Percentiles rank a stretch among this genome's conserved stretches.
These are phyloP conservation scores for Timema podura DNA, from an alignment of 2,888 invertebrate species.

Conservation along the genomic window DNA sequence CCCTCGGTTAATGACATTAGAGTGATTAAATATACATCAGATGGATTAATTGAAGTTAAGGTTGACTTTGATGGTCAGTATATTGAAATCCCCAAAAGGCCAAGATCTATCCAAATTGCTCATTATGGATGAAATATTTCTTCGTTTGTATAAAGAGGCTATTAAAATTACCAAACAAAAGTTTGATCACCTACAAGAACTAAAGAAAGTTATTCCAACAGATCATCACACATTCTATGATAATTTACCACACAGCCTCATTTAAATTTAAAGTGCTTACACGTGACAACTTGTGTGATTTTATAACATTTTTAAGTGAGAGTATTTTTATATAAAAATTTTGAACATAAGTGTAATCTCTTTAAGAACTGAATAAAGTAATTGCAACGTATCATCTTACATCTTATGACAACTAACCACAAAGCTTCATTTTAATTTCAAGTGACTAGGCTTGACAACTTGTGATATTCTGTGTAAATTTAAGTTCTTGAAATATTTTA, in stretches of 20 bases:
- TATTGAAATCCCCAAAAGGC: not conserved
- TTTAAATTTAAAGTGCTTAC: too few relatives aligned
- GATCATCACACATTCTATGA: not conserved
- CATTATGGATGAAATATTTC: slow-evolving; percentile 1
- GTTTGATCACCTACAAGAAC: not conserved
- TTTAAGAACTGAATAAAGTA: too few relatives aligned
- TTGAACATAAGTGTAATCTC: too few relatives aligned
- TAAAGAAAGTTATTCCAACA: not conserved
- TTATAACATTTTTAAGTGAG: too few relatives aligned
- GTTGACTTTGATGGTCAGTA: not conserved
- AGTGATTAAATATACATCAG: not conserved
- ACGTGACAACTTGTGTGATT: too few relatives aligned
- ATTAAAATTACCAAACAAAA: not conserved
- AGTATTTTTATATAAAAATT: too few relatives aligned
- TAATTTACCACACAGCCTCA: not conserved
- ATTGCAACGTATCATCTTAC: too few relatives aligned
- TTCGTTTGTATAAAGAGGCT: not conserved
- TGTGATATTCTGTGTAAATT: too few relatives aligned
- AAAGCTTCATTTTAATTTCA: too few relatives aligned
- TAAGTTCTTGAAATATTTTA: too few relatives aligned
- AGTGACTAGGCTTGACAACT: too few relatives aligned
- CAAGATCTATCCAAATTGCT: not conserved
- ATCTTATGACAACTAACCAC: too few relatives aligned
- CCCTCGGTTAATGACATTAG: not conserved
- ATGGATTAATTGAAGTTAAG: slow-evolving; percentile 1